A percentile compares a stretch with the other conserved stretches of the same genome.
These are phyloP conservation scores for Lithophane semibrunnea DNA, from an alignment of 2,888 invertebrate species.

Conservation along the genomic window DNA sequence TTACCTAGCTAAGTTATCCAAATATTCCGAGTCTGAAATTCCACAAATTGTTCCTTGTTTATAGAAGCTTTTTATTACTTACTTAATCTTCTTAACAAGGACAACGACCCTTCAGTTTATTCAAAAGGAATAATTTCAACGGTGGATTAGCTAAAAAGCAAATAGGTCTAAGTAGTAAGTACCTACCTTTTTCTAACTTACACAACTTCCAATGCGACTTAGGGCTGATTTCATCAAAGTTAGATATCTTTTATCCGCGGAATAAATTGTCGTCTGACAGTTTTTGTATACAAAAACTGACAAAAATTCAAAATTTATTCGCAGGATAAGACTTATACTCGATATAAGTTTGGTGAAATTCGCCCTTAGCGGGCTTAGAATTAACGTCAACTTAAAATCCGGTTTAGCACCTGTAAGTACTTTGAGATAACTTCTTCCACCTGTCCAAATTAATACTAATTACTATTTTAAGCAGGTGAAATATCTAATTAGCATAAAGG, in stretches of 20 bases:
- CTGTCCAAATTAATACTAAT: slow-evolving; percentile 23
- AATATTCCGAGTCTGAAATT: background rate
- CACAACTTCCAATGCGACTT: slow-evolving; percentile 3
- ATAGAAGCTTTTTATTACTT: background rate
- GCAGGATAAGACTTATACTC: too few relatives aligned
- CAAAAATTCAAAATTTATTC: too few relatives aligned
- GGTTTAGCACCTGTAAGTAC: slow-evolving; percentile 28
- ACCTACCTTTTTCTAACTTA: background rate
- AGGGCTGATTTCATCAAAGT: too few relatives aligned
- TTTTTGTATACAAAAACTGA: too few relatives aligned
- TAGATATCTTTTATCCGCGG: too few relatives aligned
- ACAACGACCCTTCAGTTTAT: background rate
- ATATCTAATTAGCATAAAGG: slow-evolving; percentile 10
- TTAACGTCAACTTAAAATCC: slow-evolving; percentile 46
- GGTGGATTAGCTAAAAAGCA: background rate
- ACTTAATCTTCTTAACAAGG: background rate
- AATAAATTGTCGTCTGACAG: too few relatives aligned
- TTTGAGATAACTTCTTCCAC: background rate
- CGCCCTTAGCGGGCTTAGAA: slow-evolving; percentile 3
- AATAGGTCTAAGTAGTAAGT: background rate
- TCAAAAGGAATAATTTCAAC: slow-evolving; percentile 3
- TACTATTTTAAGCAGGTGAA: slow-evolving; percentile 27
- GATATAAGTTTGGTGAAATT: too few relatives aligned
- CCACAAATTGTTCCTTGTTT: background rate
- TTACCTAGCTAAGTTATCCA: too few relatives aligned